Base-by-base conservation (phyloP, 2,113 vertebrate genomes). In the Centropristis striata region DNA sequence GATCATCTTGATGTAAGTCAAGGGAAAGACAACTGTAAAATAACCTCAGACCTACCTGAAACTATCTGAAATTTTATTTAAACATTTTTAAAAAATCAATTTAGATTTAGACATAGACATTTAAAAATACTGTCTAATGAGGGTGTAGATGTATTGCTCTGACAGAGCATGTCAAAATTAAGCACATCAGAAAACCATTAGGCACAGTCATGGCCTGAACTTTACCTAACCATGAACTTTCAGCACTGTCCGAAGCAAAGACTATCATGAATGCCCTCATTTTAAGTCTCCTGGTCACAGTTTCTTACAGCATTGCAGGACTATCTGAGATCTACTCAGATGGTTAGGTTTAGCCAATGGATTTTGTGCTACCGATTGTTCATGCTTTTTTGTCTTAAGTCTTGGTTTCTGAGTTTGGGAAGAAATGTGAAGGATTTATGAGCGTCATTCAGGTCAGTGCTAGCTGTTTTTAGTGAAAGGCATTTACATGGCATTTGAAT, bases 401-500 rank as follows among this genome's bases (percentile, higher is more conserved):
- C 25, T 55, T 66, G 39, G 39, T 51, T 61, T 81, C 54, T 68
- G 28, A 49, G 39, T 21, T n/a, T 36, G n/a, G 28, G 47, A 50
- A 63, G 16, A 54, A 46, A 14, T n/a, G 27, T 28, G 5, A 8
- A 61, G 47, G 59, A 58, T 76, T 70, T 61, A 55, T 79, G 61
- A 68, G 42, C 42, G 13, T 46, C 41, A 67, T 85, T 78, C 63
- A 51, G 53, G 36, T 60, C 28, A 50, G 25, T 55, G 37, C 41
- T 61, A 63, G 70, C 73, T 70, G 60, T 75, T 75, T 74, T 77
- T 51, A 79, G 55, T 72, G 57, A 77, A n/a, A 63, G 51, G 28
- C 16, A 78, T 86, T 88, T 87, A 53, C 76, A 80, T 87, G 47
- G 25, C 16, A 80, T 88, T 91, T 86, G 66, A 90, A 90, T 90